These are phyloP conservation scores for Aurelia sp. DNA, from an alignment of 30 jellyfish, hydroid and myxozoan species.

Conservation along the genomic window DNA sequence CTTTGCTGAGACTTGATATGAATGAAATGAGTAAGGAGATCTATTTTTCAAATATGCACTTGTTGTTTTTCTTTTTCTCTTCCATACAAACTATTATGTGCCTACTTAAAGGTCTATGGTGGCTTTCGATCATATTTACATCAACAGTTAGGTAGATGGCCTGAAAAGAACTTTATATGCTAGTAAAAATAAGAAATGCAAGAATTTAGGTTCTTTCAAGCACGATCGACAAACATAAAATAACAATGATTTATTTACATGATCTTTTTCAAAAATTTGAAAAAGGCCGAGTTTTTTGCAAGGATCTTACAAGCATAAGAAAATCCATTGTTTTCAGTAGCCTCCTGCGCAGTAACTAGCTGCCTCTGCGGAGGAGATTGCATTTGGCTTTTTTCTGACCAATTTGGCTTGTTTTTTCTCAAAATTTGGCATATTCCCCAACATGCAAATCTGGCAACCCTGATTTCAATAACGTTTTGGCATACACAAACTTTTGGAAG, in stretches of 20 bases:
- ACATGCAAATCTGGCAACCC: slow-evolving; percentile 44
- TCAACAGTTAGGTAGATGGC: not conserved
- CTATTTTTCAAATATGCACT: slow-evolving; percentile 5
- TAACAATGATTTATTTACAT: not conserved
- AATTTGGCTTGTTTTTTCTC: slow-evolving; percentile 33
- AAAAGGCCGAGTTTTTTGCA: not conserved
- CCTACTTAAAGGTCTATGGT: not conserved
- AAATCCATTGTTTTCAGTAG: slow-evolving; percentile 30
- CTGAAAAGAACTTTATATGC: slow-evolving; percentile 35
- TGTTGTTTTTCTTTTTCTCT: slow-evolving; percentile 28
- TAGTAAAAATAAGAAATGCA: slow-evolving; percentile 11
- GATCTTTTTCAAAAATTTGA: slow-evolving; percentile 3
- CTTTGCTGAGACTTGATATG: slow-evolving; percentile 24
- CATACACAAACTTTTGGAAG: no score
- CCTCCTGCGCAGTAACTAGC: slow-evolving; percentile 44
- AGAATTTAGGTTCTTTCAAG: not conserved
- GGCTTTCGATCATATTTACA: not conserved
- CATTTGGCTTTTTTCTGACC: slow-evolving; percentile 29
- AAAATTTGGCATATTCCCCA: slow-evolving; percentile 37
- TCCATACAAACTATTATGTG: not conserved
- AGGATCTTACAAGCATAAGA: slow-evolving; percentile 14
- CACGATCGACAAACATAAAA: not conserved
- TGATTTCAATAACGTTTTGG: no score
- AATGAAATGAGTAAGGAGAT: slow-evolving; percentile 30
- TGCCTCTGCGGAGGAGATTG: slow-evolving; percentile 37